Evolutionary conservation across 1,140 invertebrate species (phyloP), one percentile per base, ranked within the genome.

Genomic region (Ylistrum balloti): DNA sequence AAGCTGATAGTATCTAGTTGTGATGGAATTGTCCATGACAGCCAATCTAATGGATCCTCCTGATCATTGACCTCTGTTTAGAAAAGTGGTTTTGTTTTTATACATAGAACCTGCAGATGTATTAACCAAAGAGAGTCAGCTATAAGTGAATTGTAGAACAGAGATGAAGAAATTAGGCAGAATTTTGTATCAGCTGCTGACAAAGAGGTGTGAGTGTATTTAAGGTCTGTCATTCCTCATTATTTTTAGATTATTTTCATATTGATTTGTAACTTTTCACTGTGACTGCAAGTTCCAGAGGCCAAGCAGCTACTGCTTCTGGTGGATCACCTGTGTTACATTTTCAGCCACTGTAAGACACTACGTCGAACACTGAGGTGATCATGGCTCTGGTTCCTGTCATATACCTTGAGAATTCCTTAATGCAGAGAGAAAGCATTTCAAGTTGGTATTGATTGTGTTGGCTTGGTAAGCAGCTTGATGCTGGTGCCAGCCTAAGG

Each of bases 11-110:
- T 74, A 74, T 17, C 28, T 17, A 28, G 56, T 7, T 74, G n/a
- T 28, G n/a, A 28, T 74, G 56, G 56, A n/a, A 74, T 74, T 28
- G n/a, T 74, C 56, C n/a, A 74, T 74, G 56, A 74, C 56, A 74
- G 17, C 56, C 0, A 74, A 74, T n/a, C n/a, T 74, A 74, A n/a
- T 74, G n/a, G 22, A n/a, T 74, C 56, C 56, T 74, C 28, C 56
- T 74, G 56, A 17, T 1, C 56, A 74, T 9, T 74, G 56, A 74
- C 5, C n/a, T 74, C 17, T 9, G 56, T 74, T 28, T 74, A n/a
- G 56, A 28, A 74, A 74, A 28, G n/a, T 22, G 5, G 9, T 74
- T 74, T 7, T 28, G 56, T 74, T 74, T 28, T n/a, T 22, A 28
- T 7, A 7, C 13, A 28, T 28, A 28, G 9, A 74, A n/a, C n/a